A percentile compares a stretch with the other conserved stretches of the same genome.
Evolutionary conservation across 2,888 invertebrate genomes (phyloP).

Genomic region (Noctua janthina): DNA sequence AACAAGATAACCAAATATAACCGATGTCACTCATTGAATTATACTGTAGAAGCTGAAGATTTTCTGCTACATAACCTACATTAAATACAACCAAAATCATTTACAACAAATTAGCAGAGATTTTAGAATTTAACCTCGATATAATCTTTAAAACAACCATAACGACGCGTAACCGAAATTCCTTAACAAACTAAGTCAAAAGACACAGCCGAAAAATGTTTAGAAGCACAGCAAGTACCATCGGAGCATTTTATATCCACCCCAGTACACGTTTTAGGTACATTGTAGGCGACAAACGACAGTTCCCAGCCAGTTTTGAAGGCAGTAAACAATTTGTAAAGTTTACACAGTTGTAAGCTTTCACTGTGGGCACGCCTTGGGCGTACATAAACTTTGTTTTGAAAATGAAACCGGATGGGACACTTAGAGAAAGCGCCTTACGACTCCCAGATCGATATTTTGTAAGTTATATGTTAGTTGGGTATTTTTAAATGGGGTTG

Average conservation of each 20-base stretch:
- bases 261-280: conserved; percentile 56
- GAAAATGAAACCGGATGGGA: conserved; percentile 70
- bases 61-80: neutral
- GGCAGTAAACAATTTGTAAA: conserved; percentile 71
- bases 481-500: conserved; percentile 34
- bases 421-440: conserved; percentile 66
- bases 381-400: conserved; percentile 67
- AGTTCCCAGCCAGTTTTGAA: conserved; percentile 68
- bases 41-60: neutral
- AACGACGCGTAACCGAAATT: conserved; percentile 5
- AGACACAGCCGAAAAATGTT: conserved; percentile 44
- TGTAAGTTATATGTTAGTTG: conserved; percentile 56
- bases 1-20: neutral
- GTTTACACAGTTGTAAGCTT: conserved; percentile 70
- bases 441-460: conserved; percentile 70
- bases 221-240: conserved; percentile 35
- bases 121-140: conserved; percentile 9
- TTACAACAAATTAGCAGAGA: neutral
- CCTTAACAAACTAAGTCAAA: conserved; percentile 18
- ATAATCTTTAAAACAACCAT: neutral
- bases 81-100: neutral
- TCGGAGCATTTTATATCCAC: conserved; percentile 58
- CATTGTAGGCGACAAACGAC: conserved; percentile 68
- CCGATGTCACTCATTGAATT: neutral
- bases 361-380: conserved; percentile 60